phyloP scores from a whole-genome alignment of 2,797 vertebrate species.

The Botia almorhae region DNA sequence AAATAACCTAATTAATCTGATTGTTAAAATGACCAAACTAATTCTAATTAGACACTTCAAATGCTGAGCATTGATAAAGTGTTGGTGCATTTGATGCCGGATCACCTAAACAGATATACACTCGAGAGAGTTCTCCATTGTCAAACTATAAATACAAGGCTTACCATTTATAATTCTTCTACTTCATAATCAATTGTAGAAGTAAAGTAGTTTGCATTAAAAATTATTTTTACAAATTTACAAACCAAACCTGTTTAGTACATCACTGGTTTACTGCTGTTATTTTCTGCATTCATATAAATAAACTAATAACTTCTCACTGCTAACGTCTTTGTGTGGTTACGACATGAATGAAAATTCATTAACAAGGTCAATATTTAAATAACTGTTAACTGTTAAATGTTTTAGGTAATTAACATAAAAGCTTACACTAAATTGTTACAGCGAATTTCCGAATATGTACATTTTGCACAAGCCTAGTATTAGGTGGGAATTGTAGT shows the following conservation, averaged over 20 bases:
- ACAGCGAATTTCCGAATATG: not conserved
- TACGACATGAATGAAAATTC: too few species aligned
- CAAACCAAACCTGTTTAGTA: too few species aligned
- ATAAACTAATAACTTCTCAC: not conserved
- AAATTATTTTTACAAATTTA: too few species aligned
- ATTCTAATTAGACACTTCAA: constrained; percentile 77
- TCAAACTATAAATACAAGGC: not conserved
- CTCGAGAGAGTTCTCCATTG: not conserved
- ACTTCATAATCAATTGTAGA: not conserved
- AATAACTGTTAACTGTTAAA: not conserved
- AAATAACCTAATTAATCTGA: constrained; percentile 8
- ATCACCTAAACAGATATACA: constrained; percentile 13
- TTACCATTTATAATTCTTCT: not conserved
- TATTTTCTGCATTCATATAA: not conserved
- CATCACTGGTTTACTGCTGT: too few species aligned
- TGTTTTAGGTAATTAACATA: not conserved
- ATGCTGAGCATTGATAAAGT: constrained; percentile 78
- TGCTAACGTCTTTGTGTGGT: not conserved
- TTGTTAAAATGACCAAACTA: not conserved
- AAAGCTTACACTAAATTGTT: not conserved
- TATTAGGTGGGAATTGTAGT: constrained; percentile 2
- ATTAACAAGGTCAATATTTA: not conserved
- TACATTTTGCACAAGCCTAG: constrained; percentile 1
- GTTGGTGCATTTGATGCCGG: constrained; percentile 78
- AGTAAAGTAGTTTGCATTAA: not conserved